Percentiles rank a stretch among this genome's conserved stretches.
Evolutionary conservation across 2,113 vertebrate species (phyloP).

Genomic region (Myotis davidii): DNA sequence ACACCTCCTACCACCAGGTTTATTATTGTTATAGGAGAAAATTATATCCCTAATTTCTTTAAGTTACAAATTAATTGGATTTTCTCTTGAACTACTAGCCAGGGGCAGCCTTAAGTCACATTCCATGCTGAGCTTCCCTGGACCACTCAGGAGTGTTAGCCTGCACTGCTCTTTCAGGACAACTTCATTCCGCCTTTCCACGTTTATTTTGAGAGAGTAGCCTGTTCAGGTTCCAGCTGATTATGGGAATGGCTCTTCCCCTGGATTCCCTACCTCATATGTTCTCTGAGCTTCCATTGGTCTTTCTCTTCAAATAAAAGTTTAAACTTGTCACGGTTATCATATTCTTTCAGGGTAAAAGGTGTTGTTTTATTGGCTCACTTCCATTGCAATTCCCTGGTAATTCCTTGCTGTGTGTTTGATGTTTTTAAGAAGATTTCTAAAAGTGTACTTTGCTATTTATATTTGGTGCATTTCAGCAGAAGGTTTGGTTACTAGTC

Average conservation of each 20-base stretch:
- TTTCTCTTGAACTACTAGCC: not conserved
- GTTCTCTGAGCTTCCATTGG: not conserved
- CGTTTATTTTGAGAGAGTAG: not conserved
- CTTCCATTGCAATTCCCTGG: not conserved
- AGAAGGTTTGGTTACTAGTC: not conserved
- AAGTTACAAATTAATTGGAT: not conserved
- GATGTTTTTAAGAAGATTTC: not conserved
- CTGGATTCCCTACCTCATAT: not conserved
- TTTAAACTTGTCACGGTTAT: not conserved
- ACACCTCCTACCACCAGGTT: not conserved
- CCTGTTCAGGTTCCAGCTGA: not conserved
- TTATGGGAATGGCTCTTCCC: not conserved
- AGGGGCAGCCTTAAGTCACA: not conserved
- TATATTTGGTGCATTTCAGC: not conserved
- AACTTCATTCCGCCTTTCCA: not conserved
- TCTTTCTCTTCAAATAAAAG: not conserved
- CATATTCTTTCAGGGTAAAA: not conserved
- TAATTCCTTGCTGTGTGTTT: not conserved
- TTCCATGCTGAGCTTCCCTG: not conserved
- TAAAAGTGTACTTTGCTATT: not conserved
- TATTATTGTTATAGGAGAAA: not conserved
- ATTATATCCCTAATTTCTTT: not conserved
- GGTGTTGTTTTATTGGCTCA: not conserved
- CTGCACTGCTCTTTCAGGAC: not conserved
- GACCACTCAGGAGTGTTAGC: not conserved